phyloP scores from a whole-genome alignment of 2,797 vertebrate species.

The Chaetophractus vellerosus region DNA sequence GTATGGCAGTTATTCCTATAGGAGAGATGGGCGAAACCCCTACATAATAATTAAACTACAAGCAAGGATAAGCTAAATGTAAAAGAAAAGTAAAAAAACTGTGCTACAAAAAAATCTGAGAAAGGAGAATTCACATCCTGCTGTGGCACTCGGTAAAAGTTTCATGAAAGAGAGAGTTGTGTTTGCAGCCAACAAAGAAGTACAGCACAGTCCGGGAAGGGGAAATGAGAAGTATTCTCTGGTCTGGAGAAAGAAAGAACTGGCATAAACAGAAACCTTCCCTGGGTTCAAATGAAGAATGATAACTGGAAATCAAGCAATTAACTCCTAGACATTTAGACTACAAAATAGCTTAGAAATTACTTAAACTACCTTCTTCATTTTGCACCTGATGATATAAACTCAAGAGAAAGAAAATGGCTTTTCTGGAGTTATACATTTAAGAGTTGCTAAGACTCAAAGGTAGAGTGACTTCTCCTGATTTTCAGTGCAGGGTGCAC shows the following conservation, averaged over 20 bases:
- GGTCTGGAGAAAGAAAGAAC: not conserved
- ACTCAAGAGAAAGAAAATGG: not conserved
- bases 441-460: not conserved
- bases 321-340: not conserved
- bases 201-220: not conserved
- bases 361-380: not conserved
- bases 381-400: not conserved
- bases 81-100: not conserved
- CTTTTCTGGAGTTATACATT: slow-evolving; percentile 3
- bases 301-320: not conserved
- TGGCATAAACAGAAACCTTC: not conserved
- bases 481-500: not conserved
- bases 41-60: not conserved
- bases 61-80: not conserved
- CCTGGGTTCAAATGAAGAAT: not conserved
- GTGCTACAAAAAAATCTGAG: not conserved
- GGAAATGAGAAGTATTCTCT: not conserved
- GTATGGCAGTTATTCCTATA: not conserved
- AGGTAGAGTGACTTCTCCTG: not conserved
- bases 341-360: not conserved
- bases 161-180: not conserved
- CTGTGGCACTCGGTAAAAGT: not conserved
- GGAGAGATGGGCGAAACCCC: not conserved
- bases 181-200: not conserved
- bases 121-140: not conserved